Conservation (phyloP, 2,797 vertebrate genomes). For the Melanotaenia nigrans region DNA sequence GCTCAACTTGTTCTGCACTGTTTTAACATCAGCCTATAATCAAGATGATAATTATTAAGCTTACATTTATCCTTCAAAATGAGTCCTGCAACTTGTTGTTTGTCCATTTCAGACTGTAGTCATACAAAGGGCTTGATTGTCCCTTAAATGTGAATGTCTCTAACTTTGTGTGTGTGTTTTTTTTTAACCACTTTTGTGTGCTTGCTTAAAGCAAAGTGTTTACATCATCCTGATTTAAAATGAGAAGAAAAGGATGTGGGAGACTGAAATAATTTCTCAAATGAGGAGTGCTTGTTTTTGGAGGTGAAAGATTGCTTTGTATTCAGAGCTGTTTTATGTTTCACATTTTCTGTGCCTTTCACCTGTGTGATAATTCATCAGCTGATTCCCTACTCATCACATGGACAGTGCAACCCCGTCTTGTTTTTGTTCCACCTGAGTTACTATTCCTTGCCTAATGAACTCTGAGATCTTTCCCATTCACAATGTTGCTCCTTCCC, state of each 20-base stretch:
- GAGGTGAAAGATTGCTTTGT: constrained; percentile 28
- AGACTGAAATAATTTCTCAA: constrained; percentile 10
- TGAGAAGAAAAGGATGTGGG: constrained; percentile 14
- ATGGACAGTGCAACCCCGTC: constrained; percentile 27
- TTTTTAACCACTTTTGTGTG: constrained; percentile 70
- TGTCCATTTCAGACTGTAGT: constrained; percentile 23
- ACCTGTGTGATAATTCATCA: constrained; percentile 31
- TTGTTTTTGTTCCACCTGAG: constrained; percentile 19
- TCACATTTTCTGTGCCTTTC: constrained; percentile 43
- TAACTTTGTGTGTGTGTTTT: constrained; percentile 48
- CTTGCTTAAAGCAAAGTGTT: constrained; percentile 65
- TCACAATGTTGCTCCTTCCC: too few relatives aligned
- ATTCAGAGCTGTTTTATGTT: constrained; percentile 43
- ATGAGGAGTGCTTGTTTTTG: constrained; percentile 36
- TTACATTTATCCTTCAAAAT: constrained; percentile 15
- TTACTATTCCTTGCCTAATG: constrained; percentile 9
- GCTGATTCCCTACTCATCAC: constrained; percentile 33
- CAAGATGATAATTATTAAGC: constrained; percentile 11
- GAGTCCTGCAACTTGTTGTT: constrained; percentile 30
- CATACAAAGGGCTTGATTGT: constrained; percentile 35
- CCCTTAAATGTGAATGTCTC: constrained; percentile 71
- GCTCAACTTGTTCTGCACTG: constrained; percentile 19
- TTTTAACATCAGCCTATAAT: constrained; percentile 41
- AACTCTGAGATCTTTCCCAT: neutral
- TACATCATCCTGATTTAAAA: constrained; percentile 59